Percentiles rank a stretch among this genome's conserved stretches.
phyloP scores from a whole-genome alignment of 2,797 vertebrate species.

The Poecilia wingei region DNA sequence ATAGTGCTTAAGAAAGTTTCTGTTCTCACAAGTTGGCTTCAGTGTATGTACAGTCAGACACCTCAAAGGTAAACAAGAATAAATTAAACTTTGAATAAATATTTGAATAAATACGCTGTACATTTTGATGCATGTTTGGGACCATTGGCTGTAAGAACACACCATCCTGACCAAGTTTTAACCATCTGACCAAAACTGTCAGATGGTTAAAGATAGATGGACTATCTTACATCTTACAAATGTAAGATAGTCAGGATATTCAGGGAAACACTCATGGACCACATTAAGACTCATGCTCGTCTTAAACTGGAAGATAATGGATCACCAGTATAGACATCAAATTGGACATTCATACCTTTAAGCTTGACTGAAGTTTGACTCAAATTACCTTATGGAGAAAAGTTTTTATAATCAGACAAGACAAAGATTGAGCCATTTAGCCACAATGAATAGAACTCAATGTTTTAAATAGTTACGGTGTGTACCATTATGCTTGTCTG shows the following conservation, averaged over 20 bases:
- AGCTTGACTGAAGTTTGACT: not conserved
- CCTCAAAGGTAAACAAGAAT: not conserved
- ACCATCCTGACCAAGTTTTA: not conserved
- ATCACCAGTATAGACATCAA: not conserved
- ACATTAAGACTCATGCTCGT: not conserved
- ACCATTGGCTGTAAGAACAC: not conserved
- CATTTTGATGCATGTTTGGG: not conserved
- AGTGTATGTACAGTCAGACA: not conserved
- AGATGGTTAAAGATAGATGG: not conserved
- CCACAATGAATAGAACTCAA: not conserved
- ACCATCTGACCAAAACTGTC: not conserved
- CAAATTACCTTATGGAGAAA: not conserved
- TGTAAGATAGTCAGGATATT: not conserved
- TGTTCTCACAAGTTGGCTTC: slow-evolving; percentile 38
- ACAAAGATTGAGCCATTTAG: not conserved
- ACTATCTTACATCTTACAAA: not conserved
- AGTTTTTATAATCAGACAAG: not conserved
- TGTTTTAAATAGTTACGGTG: not conserved
- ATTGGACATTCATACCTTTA: not conserved
- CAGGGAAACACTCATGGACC: not conserved
- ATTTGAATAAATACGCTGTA: not conserved
- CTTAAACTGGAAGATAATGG: not conserved
- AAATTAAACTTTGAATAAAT: not conserved
- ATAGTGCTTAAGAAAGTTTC: slow-evolving; percentile 17
- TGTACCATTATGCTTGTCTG: not conserved